These are phyloP conservation scores for Pogona vitticeps DNA, from an alignment of 2,113 vertebrate genomes.

Conservation along the genomic window DNA sequence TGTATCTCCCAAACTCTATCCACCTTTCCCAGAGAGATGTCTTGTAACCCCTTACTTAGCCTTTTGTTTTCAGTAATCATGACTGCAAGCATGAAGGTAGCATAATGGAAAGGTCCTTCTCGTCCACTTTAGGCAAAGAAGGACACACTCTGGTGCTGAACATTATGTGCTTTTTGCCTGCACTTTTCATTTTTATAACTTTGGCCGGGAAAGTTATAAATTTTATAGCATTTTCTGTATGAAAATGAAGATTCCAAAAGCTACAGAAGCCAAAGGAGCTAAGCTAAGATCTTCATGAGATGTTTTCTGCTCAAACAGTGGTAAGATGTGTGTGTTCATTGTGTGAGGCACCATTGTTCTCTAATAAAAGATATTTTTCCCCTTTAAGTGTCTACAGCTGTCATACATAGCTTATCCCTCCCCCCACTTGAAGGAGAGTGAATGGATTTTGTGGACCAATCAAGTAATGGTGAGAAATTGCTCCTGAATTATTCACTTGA, in stretches of 20 bases:
- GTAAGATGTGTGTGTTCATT: not conserved
- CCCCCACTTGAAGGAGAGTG: conserved; percentile 46
- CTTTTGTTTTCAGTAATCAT: no score
- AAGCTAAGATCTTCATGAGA: conserved; percentile 18
- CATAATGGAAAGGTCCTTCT: no score
- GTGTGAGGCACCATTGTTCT: conserved; percentile 37
- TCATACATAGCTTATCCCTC: conserved; percentile 54
- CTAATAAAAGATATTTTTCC: conserved; percentile 46
- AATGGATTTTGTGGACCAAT: conserved; percentile 67
- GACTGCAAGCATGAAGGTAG: no score
- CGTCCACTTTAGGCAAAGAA: no score
- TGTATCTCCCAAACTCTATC: no score
- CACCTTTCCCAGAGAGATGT: no score
- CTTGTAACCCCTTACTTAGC: no score
- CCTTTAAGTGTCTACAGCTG: conserved; percentile 46
- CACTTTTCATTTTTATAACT: not conserved
- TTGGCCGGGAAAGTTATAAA: not conserved
- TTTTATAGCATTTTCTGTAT: conserved; percentile 28
- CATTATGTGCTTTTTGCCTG: no score
- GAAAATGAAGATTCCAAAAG: conserved; percentile 42
- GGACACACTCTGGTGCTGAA: no score
- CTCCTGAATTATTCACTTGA: conserved; percentile 66
- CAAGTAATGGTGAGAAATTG: conserved; percentile 61
- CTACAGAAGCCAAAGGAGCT: conserved; percentile 26
- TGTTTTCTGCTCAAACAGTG: conserved; percentile 38